These are phyloP conservation scores for Crossaster papposus DNA, from an alignment of 53 echinoderm and acorn worm genomes.

Conservation along the genomic window DNA sequence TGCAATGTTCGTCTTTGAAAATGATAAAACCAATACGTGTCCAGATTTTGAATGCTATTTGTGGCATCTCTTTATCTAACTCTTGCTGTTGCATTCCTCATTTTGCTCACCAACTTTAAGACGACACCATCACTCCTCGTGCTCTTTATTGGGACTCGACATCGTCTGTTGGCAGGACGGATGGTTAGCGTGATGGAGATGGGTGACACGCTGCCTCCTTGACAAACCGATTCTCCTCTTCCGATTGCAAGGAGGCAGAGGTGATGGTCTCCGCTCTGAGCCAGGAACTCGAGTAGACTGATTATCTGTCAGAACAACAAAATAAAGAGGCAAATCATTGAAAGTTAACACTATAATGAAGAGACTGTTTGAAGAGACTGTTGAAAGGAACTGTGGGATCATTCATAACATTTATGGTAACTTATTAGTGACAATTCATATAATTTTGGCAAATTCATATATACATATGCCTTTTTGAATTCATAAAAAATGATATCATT, in stretches of 20 bases:
- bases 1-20: neutral
- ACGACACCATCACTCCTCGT: constrained; percentile 17
- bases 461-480: too few relatives aligned
- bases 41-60: neutral
- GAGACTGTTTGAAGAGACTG: too few relatives aligned
- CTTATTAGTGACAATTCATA: too few relatives aligned
- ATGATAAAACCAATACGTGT: neutral
- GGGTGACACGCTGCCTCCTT: constrained; percentile 56
- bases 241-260: constrained; percentile 62
- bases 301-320: neutral
- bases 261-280: neutral
- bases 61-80: neutral
- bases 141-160: neutral
- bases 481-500: too few relatives aligned
- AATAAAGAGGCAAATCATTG: neutral
- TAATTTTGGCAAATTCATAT: too few relatives aligned
- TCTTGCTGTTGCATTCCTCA: neutral
- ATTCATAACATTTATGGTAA: too few relatives aligned
- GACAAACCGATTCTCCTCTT: constrained; percentile 64
- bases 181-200: constrained; percentile 29
- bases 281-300: constrained; percentile 1
- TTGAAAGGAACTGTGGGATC: neutral
- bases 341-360: neutral
- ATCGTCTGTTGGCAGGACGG: constrained; percentile 7
- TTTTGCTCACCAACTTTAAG: neutral